Conservation (phyloP, 2,797 vertebrate species). For the Triplophysa yarkandensis region DNA sequence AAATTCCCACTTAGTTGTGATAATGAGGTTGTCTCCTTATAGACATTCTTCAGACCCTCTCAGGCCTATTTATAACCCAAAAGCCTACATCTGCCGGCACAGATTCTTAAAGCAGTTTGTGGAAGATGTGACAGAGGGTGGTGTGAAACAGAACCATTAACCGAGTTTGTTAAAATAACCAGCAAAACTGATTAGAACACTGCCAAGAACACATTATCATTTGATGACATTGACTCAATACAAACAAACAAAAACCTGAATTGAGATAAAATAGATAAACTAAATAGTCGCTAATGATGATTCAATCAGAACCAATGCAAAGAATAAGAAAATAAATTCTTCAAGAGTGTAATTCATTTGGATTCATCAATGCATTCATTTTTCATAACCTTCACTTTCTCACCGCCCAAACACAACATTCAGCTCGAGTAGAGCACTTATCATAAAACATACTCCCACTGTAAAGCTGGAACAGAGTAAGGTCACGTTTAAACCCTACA, state of each 20-base stretch:
- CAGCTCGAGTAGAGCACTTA: conserved; percentile 25
- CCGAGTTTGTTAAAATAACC: background rate
- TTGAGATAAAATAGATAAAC: too few species aligned
- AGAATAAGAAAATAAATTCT: background rate
- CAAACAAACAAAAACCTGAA: background rate
- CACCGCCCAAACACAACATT: conserved; percentile 19
- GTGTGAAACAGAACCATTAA: conserved; percentile 18
- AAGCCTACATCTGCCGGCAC: conserved; percentile 23
- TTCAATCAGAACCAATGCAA: background rate
- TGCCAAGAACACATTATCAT: background rate
- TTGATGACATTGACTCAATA: background rate
- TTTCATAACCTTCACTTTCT: background rate
- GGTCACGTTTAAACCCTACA: conserved; percentile 52
- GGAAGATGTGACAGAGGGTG: conserved; percentile 16
- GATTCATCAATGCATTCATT: conserved; percentile 9
- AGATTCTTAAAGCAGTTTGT: conserved; percentile 31
- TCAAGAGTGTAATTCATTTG: background rate
- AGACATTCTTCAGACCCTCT: conserved; percentile 42
- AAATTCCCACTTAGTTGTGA: conserved; percentile 41
- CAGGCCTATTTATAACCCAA: conserved; percentile 51
- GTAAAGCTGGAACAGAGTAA: conserved; percentile 45
- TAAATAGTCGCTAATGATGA: background rate
- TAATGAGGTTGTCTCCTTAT: conserved; percentile 46
- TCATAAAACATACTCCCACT: conserved; percentile 21
- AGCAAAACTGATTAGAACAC: background rate